Evolutionary conservation across 2,888 invertebrate species (phyloP).

Genomic region (Rhagonycha lutea): DNA sequence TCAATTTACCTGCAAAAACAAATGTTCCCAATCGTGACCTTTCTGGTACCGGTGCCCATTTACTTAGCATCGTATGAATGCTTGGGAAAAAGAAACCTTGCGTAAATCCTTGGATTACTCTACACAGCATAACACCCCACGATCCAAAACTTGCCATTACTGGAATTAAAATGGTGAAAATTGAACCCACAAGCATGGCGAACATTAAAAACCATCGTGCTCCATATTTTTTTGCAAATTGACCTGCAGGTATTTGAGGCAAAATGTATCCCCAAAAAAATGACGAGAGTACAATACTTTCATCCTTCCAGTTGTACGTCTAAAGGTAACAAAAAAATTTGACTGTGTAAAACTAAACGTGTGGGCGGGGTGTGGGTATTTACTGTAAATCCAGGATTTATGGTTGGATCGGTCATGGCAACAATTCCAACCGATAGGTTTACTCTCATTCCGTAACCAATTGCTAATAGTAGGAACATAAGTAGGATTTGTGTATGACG

Average conservation of each 20-base stretch:
- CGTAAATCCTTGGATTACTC: constrained; percentile 72
- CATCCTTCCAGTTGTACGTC: constrained; percentile 59
- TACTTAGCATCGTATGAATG: constrained; percentile 72
- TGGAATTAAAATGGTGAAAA: constrained; percentile 69
- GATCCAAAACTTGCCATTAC: constrained; percentile 67
- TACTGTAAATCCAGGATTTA: constrained; percentile 54
- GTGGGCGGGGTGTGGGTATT: constrained; percentile 31
- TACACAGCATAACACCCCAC: constrained; percentile 62
- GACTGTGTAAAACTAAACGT: background rate
- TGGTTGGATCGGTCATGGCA: constrained; percentile 67
- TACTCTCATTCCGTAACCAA: constrained; percentile 66
- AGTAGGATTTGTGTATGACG: constrained; percentile 66
- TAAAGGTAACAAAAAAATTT: constrained; percentile 31
- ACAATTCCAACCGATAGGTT: constrained; percentile 72
- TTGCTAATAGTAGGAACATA: constrained; percentile 63
- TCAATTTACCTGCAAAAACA: constrained; percentile 58
- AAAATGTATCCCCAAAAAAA: constrained; percentile 79
- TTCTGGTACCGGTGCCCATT: constrained; percentile 74
- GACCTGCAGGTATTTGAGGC: constrained; percentile 70
- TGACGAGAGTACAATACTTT: constrained; percentile 64
- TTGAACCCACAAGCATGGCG: constrained; percentile 62
- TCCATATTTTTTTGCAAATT: constrained; percentile 71
- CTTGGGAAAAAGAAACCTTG: constrained; percentile 74
- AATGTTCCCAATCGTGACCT: constrained; percentile 69
- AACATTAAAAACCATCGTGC: constrained; percentile 67